Evolutionary conservation across 2,888 invertebrate genomes (phyloP).

Genomic region (Spodoptera picta): DNA sequence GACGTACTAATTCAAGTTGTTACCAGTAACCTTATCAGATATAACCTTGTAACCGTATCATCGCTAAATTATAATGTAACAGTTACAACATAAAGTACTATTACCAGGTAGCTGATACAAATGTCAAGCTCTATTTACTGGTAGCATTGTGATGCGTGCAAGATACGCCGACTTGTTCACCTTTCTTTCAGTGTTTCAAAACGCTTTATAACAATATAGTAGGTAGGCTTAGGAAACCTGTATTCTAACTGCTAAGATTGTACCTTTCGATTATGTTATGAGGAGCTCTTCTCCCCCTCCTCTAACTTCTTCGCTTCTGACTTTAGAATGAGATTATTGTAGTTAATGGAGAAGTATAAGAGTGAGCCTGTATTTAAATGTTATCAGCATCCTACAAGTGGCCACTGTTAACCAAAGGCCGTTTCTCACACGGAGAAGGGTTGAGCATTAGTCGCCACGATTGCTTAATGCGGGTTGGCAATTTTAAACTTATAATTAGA

Average conservation of each 20-base stretch:
- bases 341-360: no score
- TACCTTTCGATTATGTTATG: no score
- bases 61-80: slow-evolving; percentile 50
- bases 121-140: slow-evolving; percentile 80
- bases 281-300: no score
- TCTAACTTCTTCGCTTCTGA: no score
- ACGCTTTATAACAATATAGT: slow-evolving; percentile 39
- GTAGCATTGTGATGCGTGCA: slow-evolving; percentile 74
- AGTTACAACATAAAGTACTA: slow-evolving; percentile 45
- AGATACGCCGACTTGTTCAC: slow-evolving; percentile 77
- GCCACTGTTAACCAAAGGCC: no score
- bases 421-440: no score
- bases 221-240: slow-evolving; percentile 30
- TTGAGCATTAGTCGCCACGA: no score
- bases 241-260: neutral
- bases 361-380: no score
- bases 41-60: slow-evolving; percentile 44
- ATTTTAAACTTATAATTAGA: no score
- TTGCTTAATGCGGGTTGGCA: no score
- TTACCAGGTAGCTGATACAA: slow-evolving; percentile 63
- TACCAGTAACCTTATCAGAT: slow-evolving; percentile 44
- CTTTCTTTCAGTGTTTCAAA: slow-evolving; percentile 73
- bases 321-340: no score
- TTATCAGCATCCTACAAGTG: no score
- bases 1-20: slow-evolving; percentile 3